Evolutionary conservation across 2,888 invertebrate genomes (phyloP).

Genomic region (Zygaena filipendulae): DNA sequence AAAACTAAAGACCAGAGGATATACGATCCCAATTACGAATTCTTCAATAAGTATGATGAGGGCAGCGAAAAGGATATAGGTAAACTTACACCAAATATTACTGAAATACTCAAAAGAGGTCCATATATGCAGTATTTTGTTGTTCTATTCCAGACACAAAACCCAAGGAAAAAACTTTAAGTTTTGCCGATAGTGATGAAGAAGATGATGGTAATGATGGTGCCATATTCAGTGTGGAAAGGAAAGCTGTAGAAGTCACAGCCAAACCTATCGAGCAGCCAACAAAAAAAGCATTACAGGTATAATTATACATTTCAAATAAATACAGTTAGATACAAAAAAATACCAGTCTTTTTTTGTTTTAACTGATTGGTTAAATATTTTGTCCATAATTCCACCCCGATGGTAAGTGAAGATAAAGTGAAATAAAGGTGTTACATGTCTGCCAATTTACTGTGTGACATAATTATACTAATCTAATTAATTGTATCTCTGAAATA

Average conservation of each 20-base stretch:
- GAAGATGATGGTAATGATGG: slow-evolving; percentile 41
- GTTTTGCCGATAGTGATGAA: slow-evolving; percentile 54
- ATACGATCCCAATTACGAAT: slow-evolving; percentile 80
- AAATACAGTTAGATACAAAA: slow-evolving; percentile 1
- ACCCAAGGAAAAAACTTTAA: slow-evolving; percentile 37
- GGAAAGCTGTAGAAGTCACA: no score
- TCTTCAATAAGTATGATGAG: slow-evolving; percentile 68
- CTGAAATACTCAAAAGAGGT: not conserved
- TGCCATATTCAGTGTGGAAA: slow-evolving; percentile 53
- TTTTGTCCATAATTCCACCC: no score
- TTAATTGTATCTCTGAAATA: no score
- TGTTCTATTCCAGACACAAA: slow-evolving; percentile 30
- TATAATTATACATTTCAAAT: slow-evolving; percentile 9
- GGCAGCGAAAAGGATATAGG: slow-evolving; percentile 56
- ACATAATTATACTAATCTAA: no score
- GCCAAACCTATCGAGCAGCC: no score
- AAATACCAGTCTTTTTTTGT: no score
- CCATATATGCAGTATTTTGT: no score
- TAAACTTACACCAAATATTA: slow-evolving; percentile 8
- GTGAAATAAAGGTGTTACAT: no score
- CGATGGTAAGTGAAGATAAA: no score
- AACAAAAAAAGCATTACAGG: no score
- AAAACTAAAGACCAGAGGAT: slow-evolving; percentile 92
- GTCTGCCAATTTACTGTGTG: no score
- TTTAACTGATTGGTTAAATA: no score